phyloP scores from a whole-genome alignment of 2,888 invertebrate genomes.

The Barypeithes pellucidus region DNA sequence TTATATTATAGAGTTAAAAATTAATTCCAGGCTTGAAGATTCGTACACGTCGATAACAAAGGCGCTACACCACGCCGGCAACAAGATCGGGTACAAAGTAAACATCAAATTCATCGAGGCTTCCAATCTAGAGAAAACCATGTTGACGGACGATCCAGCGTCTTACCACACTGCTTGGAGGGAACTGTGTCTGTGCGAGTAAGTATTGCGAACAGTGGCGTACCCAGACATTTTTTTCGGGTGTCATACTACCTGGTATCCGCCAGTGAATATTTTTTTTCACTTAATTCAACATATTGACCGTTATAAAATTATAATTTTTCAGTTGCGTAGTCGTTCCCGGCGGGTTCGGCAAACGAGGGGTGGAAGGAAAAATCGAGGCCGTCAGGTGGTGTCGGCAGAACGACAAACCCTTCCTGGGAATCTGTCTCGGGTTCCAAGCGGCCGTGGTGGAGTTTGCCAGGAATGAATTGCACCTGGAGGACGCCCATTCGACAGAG shows the following conservation, averaged over 20 bases:
- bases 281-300: too few relatives aligned
- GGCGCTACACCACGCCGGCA: slow-evolving; percentile 93
- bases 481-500: slow-evolving; percentile 88
- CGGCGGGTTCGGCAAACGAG: slow-evolving; percentile 97
- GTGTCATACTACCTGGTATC: too few relatives aligned
- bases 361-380: slow-evolving; percentile 95
- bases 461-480: slow-evolving; percentile 83
- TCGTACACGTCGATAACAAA: slow-evolving; percentile 97
- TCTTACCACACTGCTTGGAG: slow-evolving; percentile 96
- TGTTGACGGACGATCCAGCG: slow-evolving; percentile 83
- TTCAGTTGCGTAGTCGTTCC: slow-evolving; percentile 94
- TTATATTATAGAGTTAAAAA: too few relatives aligned
- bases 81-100: slow-evolving; percentile 88
- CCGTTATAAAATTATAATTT: too few relatives aligned
- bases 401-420: slow-evolving; percentile 92
- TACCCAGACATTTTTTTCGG: too few relatives aligned
- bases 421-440: slow-evolving; percentile 98
- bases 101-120: slow-evolving; percentile 94
- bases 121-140: slow-evolving; percentile 86
- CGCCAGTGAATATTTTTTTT: too few relatives aligned
- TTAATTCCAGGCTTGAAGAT: slow-evolving; percentile 83
- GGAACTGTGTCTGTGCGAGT: slow-evolving; percentile 89
- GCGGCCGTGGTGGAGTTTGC: slow-evolving; percentile 97
- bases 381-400: slow-evolving; percentile 95
- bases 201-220: too few relatives aligned